Percentiles rank a stretch among this genome's conserved stretches.
Evolutionary conservation across 2,888 invertebrate species (phyloP).

Genomic region (Cryptocephalus moraei): DNA sequence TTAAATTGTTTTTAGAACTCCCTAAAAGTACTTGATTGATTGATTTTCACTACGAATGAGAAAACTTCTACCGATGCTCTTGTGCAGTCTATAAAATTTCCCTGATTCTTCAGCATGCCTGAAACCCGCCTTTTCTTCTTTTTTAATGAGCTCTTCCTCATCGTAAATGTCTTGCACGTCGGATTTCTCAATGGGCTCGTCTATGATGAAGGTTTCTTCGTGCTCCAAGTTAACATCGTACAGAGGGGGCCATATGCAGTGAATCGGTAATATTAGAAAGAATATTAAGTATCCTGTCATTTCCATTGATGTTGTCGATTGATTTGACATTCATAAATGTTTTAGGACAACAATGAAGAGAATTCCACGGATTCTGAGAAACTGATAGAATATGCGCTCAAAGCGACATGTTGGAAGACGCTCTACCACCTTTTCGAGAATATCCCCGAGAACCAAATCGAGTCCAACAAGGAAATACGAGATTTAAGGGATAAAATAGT

Average conservation of each 20-base stretch:
- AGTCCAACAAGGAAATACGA: conserved; percentile 43
- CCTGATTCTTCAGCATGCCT: conserved; percentile 1
- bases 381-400: conserved; percentile 7
- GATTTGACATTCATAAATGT: no score
- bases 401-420: conserved; percentile 31
- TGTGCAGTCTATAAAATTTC: conserved; percentile 17
- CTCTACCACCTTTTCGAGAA: conserved; percentile 43
- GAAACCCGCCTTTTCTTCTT: conserved; percentile 7
- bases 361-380: no score
- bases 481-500: conserved; percentile 49
- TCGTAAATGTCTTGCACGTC: conserved; percentile 33
- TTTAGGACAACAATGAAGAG: no score
- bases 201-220: conserved; percentile 33
- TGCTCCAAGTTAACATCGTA: conserved; percentile 31
- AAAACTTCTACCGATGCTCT: no score
- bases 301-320: no score
- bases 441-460: conserved; percentile 47
- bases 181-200: conserved; percentile 30
- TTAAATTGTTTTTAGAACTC: no score
- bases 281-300: no score
- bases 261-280: background rate
- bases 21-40: no score
- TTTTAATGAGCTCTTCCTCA: conserved; percentile 32
- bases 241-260: conserved; percentile 32
- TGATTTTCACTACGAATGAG: no score